Evolutionary conservation across 2,888 invertebrate genomes (phyloP).

Genomic region (Sericinus montela): DNA sequence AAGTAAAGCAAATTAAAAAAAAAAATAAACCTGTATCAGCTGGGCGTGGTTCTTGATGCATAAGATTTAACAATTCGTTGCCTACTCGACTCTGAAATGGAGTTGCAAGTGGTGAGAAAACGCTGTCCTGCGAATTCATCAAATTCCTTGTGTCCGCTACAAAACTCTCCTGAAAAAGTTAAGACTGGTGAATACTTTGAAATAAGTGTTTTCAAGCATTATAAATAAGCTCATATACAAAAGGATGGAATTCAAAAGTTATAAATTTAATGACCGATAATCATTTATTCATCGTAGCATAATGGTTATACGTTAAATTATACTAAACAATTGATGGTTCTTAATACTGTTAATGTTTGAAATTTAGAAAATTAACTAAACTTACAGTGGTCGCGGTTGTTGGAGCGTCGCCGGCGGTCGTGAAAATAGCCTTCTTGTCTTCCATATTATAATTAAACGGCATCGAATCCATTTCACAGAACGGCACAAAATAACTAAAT

Average conservation of each 20-base stretch:
- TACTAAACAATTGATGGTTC: too few relatives aligned
- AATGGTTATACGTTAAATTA: too few relatives aligned
- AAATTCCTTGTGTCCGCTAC: conserved; percentile 33
- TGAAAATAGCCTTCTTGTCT: conserved; percentile 49
- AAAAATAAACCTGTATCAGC: conserved; percentile 50
- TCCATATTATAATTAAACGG: conserved; percentile 44
- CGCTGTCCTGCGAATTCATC: conserved; percentile 32
- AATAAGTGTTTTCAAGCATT: too few relatives aligned
- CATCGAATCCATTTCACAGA: conserved; percentile 37
- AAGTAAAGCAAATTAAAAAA: too few relatives aligned
- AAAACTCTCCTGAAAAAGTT: conserved; percentile 42
- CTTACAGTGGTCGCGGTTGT: conserved; percentile 47
- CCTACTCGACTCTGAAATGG: conserved; percentile 43
- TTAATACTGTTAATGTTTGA: not conserved
- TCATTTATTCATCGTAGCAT: too few relatives aligned
- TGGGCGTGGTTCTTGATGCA: conserved; percentile 51
- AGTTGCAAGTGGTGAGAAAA: conserved; percentile 48
- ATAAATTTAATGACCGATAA: too few relatives aligned
- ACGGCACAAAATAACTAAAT: not conserved
- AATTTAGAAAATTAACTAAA: conserved; percentile 18
- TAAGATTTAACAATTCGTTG: conserved; percentile 40
- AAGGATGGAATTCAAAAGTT: too few relatives aligned
- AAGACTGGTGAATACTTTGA: too few relatives aligned
- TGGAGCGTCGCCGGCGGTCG: conserved; percentile 43
- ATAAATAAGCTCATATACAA: too few relatives aligned